phyloP scores from a whole-genome alignment of 2,113 vertebrate species.

The Lycaon pictus region DNA sequence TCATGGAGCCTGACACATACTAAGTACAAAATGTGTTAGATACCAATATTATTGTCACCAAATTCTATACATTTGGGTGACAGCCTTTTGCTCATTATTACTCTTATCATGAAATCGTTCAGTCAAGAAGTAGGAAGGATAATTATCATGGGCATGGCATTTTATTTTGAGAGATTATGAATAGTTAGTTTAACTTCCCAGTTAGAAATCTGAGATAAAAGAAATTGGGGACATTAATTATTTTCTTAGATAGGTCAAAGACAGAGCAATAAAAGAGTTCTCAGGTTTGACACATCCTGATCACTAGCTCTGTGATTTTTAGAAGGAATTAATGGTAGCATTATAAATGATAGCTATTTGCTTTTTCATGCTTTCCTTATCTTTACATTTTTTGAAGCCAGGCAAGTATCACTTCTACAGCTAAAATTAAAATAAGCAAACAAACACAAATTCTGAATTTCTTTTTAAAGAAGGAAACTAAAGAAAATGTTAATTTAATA shows the following conservation, averaged over 20 bases:
- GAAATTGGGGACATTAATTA: neutral
- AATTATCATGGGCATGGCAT: neutral
- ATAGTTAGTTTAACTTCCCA: neutral
- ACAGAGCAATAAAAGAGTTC: neutral
- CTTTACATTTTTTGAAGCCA: neutral
- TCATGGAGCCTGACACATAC: neutral
- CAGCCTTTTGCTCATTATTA: neutral
- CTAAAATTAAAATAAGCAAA: neutral
- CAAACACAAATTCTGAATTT: neutral
- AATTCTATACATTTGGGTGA: neutral
- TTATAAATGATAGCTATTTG: neutral
- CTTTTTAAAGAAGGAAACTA: conserved; percentile 1
- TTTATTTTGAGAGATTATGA: conserved; percentile 21
- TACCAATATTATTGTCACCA: neutral
- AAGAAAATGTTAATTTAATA: neutral
- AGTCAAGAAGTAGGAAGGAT: neutral
- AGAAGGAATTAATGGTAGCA: neutral
- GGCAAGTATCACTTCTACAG: neutral
- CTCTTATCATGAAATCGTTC: neutral
- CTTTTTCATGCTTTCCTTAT: neutral
- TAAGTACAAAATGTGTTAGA: neutral
- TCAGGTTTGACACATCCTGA: neutral
- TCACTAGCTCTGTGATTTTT: neutral
- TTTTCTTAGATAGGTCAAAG: neutral
- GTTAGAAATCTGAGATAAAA: neutral